Conservation (phyloP, 2,888 invertebrate genomes). For the Amaurobius ferox region DNA sequence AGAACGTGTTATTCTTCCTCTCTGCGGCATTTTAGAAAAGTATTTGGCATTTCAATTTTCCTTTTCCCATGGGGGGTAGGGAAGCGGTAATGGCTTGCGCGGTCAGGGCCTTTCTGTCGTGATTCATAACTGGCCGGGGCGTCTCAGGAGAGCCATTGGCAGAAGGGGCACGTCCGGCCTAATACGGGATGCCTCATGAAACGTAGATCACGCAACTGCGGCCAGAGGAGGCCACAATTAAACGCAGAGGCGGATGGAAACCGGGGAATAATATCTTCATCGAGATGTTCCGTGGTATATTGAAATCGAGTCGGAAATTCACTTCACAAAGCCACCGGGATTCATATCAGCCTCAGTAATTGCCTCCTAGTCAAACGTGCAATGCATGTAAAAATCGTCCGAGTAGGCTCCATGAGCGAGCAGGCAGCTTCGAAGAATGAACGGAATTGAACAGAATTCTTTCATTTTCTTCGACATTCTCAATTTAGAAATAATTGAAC, state of each 20-base stretch:
- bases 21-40: slow-evolving; percentile 8
- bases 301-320: slow-evolving; percentile 52
- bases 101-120: slow-evolving; percentile 59
- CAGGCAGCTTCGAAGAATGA: neutral
- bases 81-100: slow-evolving; percentile 25
- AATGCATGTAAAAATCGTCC: slow-evolving; percentile 30
- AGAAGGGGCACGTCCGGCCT: slow-evolving; percentile 58
- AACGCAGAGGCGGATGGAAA: slow-evolving; percentile 43
- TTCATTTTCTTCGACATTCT: neutral
- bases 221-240: slow-evolving; percentile 54
- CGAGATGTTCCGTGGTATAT: slow-evolving; percentile 24
- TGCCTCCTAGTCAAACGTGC: slow-evolving; percentile 62
- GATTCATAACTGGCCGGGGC: slow-evolving; percentile 62
- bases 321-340: slow-evolving; percentile 60
- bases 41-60: slow-evolving; percentile 18
- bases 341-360: slow-evolving; percentile 51
- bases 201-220: slow-evolving; percentile 50
- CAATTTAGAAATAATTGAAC: neutral
- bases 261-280: slow-evolving; percentile 55
- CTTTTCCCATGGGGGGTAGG: slow-evolving; percentile 4
- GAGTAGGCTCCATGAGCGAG: neutral
- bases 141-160: slow-evolving; percentile 48
- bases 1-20: neutral
- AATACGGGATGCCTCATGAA: slow-evolving; percentile 51
- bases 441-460: neutral